Evolutionary conservation across 2,888 invertebrate species (phyloP), one percentile per base, ranked within the genome.

Genomic region (Nemotelus nigrinus): DNA sequence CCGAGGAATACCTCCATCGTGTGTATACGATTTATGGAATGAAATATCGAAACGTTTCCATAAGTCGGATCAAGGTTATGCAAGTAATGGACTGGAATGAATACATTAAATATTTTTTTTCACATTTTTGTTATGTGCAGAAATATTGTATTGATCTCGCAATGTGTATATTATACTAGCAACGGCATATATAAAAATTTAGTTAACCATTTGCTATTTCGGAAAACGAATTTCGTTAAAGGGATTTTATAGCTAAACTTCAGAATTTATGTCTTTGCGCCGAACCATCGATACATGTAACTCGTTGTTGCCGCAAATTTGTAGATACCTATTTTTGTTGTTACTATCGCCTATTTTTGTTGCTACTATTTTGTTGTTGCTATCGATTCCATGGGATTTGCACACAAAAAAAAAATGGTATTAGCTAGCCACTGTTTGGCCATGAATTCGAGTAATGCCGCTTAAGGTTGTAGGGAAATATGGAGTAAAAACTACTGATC

Each of bases 21-120:
- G 57, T 57, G 55, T 55, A 43, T 53, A 55, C n/a, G 63, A 74
- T 74, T 74, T 74, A 74, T 74, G 60, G 70, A 43, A 60, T 50
- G 39, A 39, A 63, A 60, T 60, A 74, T 74, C 45, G 72, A 60
- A 57, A 74, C 48, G 60, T 53, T 72, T 71, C 72, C 45, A 72
- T 72, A 72, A 72, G 58, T 72, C 53, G 74, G 63, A 74, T 74
- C 74, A 74, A 74, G 74, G 74, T 74, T 74, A 74, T 74, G 63
- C 60, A 60, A 74, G 74, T 74, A 60, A 48, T 74, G 47, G 74
- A 8, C 74, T 48, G 70, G 70, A 70, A 70, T 70, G 70, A 70
- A 70, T 70, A 70, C 55, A 70, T 70, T 70, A 70, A 70, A 70
- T 41, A 70, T 7, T 55, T 25, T 25, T n/a, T 53, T 44, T 53